These are phyloP conservation scores for Muntiacus reevesi DNA, from an alignment of 2,113 vertebrate genomes.

Conservation along the genomic window DNA sequence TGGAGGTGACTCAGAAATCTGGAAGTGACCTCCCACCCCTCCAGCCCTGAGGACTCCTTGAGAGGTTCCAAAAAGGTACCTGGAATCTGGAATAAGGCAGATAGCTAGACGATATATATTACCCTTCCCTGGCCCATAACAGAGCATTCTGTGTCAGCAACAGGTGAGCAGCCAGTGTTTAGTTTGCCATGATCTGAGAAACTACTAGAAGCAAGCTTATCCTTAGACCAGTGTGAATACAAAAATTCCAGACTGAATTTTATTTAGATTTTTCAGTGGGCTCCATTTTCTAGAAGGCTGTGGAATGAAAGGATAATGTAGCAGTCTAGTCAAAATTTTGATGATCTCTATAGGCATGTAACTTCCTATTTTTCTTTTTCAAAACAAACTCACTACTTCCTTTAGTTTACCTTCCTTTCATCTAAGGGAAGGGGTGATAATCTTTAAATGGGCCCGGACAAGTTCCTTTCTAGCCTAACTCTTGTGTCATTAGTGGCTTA, in stretches of 20 bases:
- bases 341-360: not conserved
- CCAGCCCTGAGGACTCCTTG: not conserved
- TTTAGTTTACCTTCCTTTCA: not conserved
- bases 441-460: not conserved
- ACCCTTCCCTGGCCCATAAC: not conserved
- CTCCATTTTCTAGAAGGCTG: not conserved
- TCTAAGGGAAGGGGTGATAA: not conserved
- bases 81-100: not conserved
- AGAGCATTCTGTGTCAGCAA: not conserved
- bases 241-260: not conserved
- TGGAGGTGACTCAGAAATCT: not conserved
- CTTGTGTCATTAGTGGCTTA: not conserved
- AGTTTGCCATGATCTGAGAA: not conserved
- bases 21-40: not conserved
- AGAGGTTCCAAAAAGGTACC: not conserved
- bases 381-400: not conserved
- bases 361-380: not conserved
- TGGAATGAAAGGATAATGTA: not conserved
- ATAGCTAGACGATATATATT: not conserved
- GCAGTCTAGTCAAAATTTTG: not conserved
- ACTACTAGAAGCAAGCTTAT: not conserved
- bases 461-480: not conserved
- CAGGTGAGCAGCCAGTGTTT: not conserved
- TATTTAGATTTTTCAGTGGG: not conserved
- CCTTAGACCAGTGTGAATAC: not conserved